Evolutionary conservation across 2,797 vertebrate genomes (phyloP).

Genomic region (Naso thynnoides): DNA sequence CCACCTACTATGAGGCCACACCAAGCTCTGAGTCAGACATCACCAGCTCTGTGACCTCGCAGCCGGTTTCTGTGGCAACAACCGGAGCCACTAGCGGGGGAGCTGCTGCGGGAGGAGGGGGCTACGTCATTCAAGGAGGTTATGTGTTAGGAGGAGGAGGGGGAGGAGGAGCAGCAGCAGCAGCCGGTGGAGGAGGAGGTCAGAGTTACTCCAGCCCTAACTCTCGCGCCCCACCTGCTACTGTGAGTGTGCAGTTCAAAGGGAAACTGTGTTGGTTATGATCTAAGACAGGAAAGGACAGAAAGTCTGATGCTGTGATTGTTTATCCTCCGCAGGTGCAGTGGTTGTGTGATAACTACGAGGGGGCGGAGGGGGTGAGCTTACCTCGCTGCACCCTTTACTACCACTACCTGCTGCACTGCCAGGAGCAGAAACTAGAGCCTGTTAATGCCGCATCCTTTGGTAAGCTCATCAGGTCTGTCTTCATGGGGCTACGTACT

Average conservation of each 20-base stretch:
- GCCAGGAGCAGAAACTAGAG: slow-evolving; percentile 94
- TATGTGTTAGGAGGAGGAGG: slow-evolving; percentile 85
- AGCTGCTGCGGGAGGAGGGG: slow-evolving; percentile 61
- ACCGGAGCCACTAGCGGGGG: slow-evolving; percentile 65
- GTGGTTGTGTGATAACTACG: slow-evolving; percentile 95
- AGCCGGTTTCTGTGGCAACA: slow-evolving; percentile 82
- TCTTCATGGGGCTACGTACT: slow-evolving; percentile 94
- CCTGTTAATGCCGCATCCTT: slow-evolving; percentile 95
- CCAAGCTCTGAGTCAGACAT: slow-evolving; percentile 88
- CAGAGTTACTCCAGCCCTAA: slow-evolving; percentile 90
- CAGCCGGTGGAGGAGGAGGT: slow-evolving; percentile 68
- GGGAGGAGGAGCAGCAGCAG: slow-evolving; percentile 49
- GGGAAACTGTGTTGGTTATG: background rate
- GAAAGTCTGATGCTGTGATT: slow-evolving; percentile 34
- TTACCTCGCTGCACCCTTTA: slow-evolving; percentile 94
- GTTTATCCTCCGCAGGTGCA: slow-evolving; percentile 84
- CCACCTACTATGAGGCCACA: slow-evolving; percentile 88
- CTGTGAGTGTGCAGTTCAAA: slow-evolving; percentile 83
- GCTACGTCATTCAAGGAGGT: slow-evolving; percentile 90
- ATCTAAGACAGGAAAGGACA: background rate
- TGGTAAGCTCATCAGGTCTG: slow-evolving; percentile 94
- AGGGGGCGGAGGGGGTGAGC: slow-evolving; percentile 94
- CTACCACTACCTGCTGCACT: slow-evolving; percentile 95
- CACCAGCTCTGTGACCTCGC: slow-evolving; percentile 85
- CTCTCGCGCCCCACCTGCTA: slow-evolving; percentile 93